phyloP scores from a whole-genome alignment of 2,113 vertebrate genomes.

The Pterocles orientalis region DNA sequence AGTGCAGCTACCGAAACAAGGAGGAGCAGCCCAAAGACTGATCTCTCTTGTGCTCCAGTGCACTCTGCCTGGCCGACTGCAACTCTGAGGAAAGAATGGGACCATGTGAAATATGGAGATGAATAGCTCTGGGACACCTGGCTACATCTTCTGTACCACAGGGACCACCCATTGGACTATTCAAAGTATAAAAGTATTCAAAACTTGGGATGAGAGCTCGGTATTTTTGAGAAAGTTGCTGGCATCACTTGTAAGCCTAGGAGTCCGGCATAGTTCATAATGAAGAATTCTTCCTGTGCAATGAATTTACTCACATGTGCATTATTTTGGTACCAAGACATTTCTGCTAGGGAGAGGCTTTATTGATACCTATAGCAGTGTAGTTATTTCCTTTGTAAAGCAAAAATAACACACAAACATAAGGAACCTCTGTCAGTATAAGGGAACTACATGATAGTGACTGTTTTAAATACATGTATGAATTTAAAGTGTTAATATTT shows the following conservation, averaged over 20 bases:
- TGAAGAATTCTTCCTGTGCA: background rate
- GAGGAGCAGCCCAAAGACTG: background rate
- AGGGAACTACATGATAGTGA: background rate
- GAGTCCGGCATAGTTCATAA: background rate
- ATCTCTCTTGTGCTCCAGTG: background rate
- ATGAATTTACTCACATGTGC: background rate
- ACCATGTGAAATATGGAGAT: background rate
- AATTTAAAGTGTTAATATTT: slow-evolving; percentile 16
- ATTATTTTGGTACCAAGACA: background rate
- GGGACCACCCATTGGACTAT: background rate
- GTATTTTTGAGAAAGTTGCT: background rate
- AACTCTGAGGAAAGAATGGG: background rate
- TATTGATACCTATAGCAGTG: background rate
- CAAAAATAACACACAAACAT: background rate
- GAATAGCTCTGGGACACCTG: background rate
- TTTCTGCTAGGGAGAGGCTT: background rate
- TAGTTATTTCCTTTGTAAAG: background rate
- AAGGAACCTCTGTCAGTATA: background rate
- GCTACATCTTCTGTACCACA: background rate
- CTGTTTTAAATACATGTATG: background rate
- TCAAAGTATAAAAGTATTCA: background rate
- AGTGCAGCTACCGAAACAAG: background rate
- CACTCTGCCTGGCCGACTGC: background rate
- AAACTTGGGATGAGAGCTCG: rapidly evolving
- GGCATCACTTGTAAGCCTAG: background rate